Base-by-base conservation (phyloP, 2,797 vertebrate species). In the Urosaurus nigricauda region DNA sequence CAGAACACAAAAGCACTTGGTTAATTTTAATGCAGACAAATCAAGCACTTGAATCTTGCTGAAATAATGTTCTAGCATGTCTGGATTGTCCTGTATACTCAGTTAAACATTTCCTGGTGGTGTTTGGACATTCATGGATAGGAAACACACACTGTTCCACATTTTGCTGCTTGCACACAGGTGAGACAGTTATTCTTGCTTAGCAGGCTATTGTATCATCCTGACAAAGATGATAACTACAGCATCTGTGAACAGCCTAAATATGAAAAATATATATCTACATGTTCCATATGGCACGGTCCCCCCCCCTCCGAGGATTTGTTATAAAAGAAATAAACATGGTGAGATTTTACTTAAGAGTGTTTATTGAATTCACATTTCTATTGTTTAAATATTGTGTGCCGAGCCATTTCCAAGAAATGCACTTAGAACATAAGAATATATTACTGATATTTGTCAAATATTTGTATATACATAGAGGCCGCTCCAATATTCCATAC, bases 391-490 rank as follows among this genome's bases (percentile, higher is more conserved):
- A 84, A 74, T 21, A 85, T 56, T 82, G 77, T 58, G 35, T 65
- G 56, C 81, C 0, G 91, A 35, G 63, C 63, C 89, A 71, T 82
- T 79, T 87, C 87, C 79, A 71, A 63, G 84, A 93, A 92, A 92
- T 81, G 35, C 83, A 91, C 90, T 93, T 92, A 89, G 93, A 92
- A 92, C 80, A 95, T 89, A 93, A 86, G 87, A 90, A 92, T 83
- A 8, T 79, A 78, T 93, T 92, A 92, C 87, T 93, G 83, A 86
- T 94, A 86, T 95, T 95, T 94, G 47, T 94, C 91, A 87, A 86
- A 92, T 91, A 88, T 91, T 93, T 94, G 93, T 93, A 93, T 95
- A 94, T 90, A 94, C 40, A 90, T 65, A 87, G 37, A 84, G 47
- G 51, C 90, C 93, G 85, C 81, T 93, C 29, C 6, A 88, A 87